A percentile compares a stretch with the other conserved stretches of the same genome.
phyloP scores from a whole-genome alignment of 2,113 vertebrate species.

The Panurus biarmicus region DNA sequence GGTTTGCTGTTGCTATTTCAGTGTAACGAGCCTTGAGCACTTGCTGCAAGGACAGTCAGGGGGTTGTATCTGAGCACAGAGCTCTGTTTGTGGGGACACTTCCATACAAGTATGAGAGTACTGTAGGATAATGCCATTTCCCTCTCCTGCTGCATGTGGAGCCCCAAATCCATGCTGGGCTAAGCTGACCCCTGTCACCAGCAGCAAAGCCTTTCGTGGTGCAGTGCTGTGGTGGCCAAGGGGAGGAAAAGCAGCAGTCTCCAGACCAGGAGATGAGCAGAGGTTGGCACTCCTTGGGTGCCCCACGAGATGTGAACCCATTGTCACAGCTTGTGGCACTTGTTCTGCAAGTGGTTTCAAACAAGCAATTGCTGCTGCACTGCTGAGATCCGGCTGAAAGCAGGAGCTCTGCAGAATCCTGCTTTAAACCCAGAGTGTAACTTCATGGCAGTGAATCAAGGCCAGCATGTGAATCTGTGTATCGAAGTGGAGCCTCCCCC shows the following conservation, averaged over 20 bases:
- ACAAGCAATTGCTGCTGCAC: neutral
- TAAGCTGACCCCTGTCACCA: neutral
- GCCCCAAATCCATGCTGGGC: neutral
- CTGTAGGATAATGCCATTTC: neutral
- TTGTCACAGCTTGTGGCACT: neutral
- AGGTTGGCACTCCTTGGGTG: neutral
- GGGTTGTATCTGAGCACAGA: neutral
- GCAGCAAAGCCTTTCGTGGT: neutral
- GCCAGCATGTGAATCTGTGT: neutral
- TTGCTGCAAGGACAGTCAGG: neutral
- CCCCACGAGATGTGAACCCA: neutral
- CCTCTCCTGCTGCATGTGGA: neutral
- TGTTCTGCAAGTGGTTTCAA: neutral
- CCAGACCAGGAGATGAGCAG: rapidly evolving
- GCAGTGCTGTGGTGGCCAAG: neutral
- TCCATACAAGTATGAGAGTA: neutral
- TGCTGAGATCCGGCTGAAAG: neutral
- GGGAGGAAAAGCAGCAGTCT: neutral
- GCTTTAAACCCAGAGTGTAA: neutral
- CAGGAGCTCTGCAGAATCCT: neutral
- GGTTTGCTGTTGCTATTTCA: neutral
- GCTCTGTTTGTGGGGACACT: neutral
- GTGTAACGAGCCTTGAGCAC: neutral
- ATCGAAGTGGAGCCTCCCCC: neutral
- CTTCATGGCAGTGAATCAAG: neutral